A percentile compares a stretch with the other conserved stretches of the same genome.
phyloP scores from a whole-genome alignment of 2,888 invertebrate species.

The Gari tellinella region DNA sequence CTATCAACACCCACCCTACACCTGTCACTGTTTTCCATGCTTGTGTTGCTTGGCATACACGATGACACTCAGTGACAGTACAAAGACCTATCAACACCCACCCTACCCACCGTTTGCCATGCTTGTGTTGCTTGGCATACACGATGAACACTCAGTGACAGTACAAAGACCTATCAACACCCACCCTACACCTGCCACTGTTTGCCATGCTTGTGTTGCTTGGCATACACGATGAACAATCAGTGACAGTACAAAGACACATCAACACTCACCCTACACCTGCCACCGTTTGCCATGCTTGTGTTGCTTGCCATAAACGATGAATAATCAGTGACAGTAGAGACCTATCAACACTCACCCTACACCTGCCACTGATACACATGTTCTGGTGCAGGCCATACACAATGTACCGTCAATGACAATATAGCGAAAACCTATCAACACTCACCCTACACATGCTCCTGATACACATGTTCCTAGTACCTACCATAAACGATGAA shows the following conservation, averaged over 20 bases:
- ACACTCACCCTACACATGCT: slow-evolving; percentile 89
- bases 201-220: slow-evolving; percentile 94
- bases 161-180: slow-evolving; percentile 80
- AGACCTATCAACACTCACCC: too few species aligned
- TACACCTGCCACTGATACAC: slow-evolving; percentile 92
- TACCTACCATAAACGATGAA: slow-evolving; percentile 92
- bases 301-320: neutral
- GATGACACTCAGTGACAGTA: too few species aligned
- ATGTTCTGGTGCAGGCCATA: slow-evolving; percentile 91
- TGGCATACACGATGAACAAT: slow-evolving; percentile 72
- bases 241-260: neutral
- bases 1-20: too few species aligned
- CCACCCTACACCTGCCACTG: slow-evolving; percentile 90
- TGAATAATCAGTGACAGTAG: neutral
- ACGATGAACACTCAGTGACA: slow-evolving; percentile 88
- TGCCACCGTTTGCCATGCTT: too few species aligned
- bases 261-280: slow-evolving; percentile 85
- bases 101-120: slow-evolving; percentile 93
- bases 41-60: too few species aligned
- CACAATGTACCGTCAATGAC: slow-evolving; percentile 90
- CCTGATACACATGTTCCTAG: slow-evolving; percentile 93
- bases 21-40: too few species aligned
- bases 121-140: slow-evolving; percentile 91
- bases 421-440: slow-evolving; percentile 82
- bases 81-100: slow-evolving; percentile 85